phyloP scores from a whole-genome alignment of 1,140 invertebrate species.

The Venturia canescens region DNA sequence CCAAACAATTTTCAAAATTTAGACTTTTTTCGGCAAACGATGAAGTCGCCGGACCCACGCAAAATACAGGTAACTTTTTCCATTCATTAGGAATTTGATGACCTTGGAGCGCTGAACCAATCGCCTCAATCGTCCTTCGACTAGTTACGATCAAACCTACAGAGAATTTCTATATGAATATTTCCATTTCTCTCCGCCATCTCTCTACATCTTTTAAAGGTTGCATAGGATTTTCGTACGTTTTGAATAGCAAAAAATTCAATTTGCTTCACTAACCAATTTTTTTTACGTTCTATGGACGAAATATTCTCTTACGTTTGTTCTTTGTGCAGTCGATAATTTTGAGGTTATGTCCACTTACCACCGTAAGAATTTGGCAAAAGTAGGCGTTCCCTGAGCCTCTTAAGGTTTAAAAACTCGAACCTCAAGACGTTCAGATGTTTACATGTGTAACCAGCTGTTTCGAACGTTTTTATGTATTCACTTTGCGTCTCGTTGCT shows the following conservation, averaged over 20 bases:
- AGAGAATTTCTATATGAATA: slow-evolving; percentile 29
- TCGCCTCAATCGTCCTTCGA: slow-evolving; percentile 68
- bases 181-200: too few species aligned
- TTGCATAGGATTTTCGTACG: too few species aligned
- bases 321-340: not conserved
- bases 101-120: slow-evolving; percentile 54
- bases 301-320: too few species aligned
- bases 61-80: slow-evolving; percentile 65
- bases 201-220: slow-evolving; percentile 4
- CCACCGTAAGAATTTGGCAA: slow-evolving; percentile 65
- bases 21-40: slow-evolving; percentile 60
- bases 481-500: slow-evolving; percentile 63
- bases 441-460: slow-evolving; percentile 66
- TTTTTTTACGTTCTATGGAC: too few species aligned
- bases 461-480: slow-evolving; percentile 64
- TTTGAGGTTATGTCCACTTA: slow-evolving; percentile 54
- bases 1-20: slow-evolving; percentile 64
- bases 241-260: too few species aligned
- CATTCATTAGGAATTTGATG: slow-evolving; percentile 57
- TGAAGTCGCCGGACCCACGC: slow-evolving; percentile 70
- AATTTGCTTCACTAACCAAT: too few species aligned
- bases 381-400: slow-evolving; percentile 59
- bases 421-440: slow-evolving; percentile 68
- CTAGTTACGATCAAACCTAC: slow-evolving; percentile 73
- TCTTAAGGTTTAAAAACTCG: slow-evolving; percentile 65